Conservation (phyloP, 2,797 vertebrate genomes). For the Takifugu ocellatus region DNA sequence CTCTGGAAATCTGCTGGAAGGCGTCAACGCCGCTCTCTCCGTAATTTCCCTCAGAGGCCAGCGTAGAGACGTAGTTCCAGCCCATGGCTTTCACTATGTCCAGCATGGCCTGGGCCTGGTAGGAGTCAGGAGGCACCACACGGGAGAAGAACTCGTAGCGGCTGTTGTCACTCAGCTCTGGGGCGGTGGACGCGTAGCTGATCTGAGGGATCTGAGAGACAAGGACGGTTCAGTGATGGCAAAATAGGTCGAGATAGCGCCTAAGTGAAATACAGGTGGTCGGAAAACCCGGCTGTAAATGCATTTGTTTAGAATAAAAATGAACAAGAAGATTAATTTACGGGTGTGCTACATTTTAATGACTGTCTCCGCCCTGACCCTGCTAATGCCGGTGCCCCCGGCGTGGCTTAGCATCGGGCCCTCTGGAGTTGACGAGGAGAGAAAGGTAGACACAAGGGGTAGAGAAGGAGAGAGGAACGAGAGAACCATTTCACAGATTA, state of each 20-base stretch:
- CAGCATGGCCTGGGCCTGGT: conserved; percentile 94
- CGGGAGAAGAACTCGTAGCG: conserved; percentile 93
- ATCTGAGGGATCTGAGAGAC: conserved; percentile 88
- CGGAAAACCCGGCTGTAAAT: conserved; percentile 51
- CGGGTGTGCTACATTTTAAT: conserved; percentile 71
- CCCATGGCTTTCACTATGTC: conserved; percentile 90
- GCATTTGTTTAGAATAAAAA: conserved; percentile 73
- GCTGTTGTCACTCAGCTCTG: conserved; percentile 89
- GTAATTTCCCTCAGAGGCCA: conserved; percentile 91
- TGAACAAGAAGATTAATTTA: conserved; percentile 75
- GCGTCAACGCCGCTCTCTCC: conserved; percentile 91
- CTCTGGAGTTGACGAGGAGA: conserved; percentile 51
- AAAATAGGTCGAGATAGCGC: conserved; percentile 38
- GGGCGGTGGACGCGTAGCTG: conserved; percentile 91
- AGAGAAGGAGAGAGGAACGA: conserved; percentile 69
- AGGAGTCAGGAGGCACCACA: conserved; percentile 90
- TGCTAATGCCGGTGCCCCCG: conserved; percentile 55
- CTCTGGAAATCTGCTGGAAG: conserved; percentile 88
- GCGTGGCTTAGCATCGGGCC: conserved; percentile 56
- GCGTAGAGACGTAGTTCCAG: conserved; percentile 91
- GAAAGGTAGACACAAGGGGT: conserved; percentile 73
- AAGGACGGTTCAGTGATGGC: conserved; percentile 28
- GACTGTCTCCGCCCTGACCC: conserved; percentile 60
- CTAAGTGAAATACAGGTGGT: conserved; percentile 58
- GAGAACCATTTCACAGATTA: conserved; percentile 82